phyloP scores from a whole-genome alignment of 2,888 invertebrate species.

The Ichneumon xanthorius region DNA sequence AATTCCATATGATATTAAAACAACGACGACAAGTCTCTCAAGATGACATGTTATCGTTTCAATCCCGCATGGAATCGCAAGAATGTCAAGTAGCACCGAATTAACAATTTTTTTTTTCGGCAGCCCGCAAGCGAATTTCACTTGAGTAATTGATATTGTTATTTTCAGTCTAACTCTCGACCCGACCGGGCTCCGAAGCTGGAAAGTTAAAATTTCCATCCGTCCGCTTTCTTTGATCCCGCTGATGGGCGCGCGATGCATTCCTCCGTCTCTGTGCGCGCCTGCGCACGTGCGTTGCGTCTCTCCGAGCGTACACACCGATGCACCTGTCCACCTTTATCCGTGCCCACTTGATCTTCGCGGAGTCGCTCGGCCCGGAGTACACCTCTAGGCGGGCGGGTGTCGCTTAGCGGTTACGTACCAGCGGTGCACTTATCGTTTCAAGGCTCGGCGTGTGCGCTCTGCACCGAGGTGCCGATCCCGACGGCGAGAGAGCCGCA shows the following conservation, averaged over 20 bases:
- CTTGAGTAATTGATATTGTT: background rate
- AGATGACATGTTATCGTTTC: too few species aligned
- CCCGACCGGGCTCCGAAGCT: background rate
- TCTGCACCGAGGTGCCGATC: conserved; percentile 65
- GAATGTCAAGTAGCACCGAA: too few species aligned
- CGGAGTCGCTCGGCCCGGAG: conserved; percentile 60
- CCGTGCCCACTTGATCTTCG: conserved; percentile 48
- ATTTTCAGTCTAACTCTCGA: background rate
- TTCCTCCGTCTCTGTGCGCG: background rate
- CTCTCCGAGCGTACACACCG: background rate
- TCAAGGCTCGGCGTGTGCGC: conserved; percentile 59
- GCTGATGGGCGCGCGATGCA: background rate
- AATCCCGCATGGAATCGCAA: too few species aligned
- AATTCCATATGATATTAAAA: too few species aligned
- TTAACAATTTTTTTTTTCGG: too few species aligned
- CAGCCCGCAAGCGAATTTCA: too few species aligned
- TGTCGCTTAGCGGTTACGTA: conserved; percentile 70
- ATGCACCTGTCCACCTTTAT: conserved; percentile 11
- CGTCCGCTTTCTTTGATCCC: background rate
- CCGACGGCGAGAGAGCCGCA: conserved; percentile 58
- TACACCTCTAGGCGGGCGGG: conserved; percentile 60
- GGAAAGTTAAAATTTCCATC: background rate
- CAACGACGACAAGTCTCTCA: too few species aligned
- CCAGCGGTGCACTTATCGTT: conserved; percentile 68
- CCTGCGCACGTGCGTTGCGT: background rate